phyloP scores from a whole-genome alignment of 2,797 vertebrate species.

The Octomys mimax region DNA sequence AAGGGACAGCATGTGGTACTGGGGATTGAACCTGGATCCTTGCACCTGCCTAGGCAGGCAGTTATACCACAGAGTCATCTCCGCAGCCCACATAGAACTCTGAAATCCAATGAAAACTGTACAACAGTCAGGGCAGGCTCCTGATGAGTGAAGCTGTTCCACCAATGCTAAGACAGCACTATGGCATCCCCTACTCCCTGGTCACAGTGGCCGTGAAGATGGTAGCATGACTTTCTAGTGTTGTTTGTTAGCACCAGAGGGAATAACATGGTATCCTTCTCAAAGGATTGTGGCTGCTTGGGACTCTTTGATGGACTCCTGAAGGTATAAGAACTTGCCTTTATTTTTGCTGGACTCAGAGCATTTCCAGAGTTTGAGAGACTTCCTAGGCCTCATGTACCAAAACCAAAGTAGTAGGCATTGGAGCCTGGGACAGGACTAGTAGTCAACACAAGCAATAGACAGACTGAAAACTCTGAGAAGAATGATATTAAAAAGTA shows the following conservation, averaged over 20 bases:
- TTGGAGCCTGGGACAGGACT: background rate
- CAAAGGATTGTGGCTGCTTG: background rate
- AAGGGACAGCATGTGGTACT: no score
- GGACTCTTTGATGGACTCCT: background rate
- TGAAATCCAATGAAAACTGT: background rate
- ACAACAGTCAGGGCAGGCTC: background rate
- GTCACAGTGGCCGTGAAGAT: background rate
- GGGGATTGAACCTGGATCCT: no score
- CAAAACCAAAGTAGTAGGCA: background rate
- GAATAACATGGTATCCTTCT: background rate
- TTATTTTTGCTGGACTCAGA: constrained; percentile 53
- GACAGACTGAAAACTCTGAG: background rate
- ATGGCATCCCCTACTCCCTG: background rate
- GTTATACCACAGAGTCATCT: no score
- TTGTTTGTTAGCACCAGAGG: background rate
- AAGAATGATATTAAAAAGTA: background rate
- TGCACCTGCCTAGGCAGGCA: no score
- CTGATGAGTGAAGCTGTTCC: background rate
- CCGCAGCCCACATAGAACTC: background rate
- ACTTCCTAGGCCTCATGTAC: background rate
- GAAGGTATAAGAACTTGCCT: background rate
- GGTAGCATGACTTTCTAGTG: background rate
- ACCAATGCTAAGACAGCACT: background rate
- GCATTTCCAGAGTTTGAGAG: background rate
- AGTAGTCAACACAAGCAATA: background rate